These are phyloP conservation scores for Eupithecia subumbrata DNA, from an alignment of 2,888 invertebrate genomes.

Conservation along the genomic window DNA sequence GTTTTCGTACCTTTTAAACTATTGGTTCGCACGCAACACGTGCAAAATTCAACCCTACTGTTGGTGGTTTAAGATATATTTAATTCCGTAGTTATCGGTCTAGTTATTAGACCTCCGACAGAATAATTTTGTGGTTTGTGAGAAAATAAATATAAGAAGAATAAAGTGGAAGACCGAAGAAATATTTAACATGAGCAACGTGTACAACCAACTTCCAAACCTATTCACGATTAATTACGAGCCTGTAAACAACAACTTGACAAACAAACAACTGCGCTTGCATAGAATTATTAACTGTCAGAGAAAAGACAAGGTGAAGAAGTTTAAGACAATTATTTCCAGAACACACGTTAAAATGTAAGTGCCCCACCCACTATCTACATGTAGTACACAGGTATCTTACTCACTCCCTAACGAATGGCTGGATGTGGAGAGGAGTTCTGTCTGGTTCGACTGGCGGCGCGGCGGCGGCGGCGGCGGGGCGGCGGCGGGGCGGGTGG, in stretches of 20 bases:
- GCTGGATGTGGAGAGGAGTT: no score
- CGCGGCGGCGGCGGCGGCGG: no score
- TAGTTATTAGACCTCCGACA: constrained; percentile 61
- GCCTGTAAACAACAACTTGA: constrained; percentile 46
- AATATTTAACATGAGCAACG: constrained; percentile 71
- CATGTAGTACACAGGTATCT: no score
- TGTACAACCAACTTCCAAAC: constrained; percentile 58
- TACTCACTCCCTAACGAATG: no score
- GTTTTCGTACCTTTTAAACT: background rate
- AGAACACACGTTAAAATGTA: constrained; percentile 75
- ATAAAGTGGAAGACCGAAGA: constrained; percentile 38
- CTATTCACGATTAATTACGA: constrained; percentile 56
- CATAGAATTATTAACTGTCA: constrained; percentile 62
- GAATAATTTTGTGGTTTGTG: constrained; percentile 35
- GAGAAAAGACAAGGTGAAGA: constrained; percentile 72
- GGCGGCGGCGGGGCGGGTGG: no score
- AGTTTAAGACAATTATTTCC: constrained; percentile 66
- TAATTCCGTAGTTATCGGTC: constrained; percentile 56
- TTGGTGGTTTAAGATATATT: constrained; percentile 31
- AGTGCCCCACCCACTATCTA: constrained; percentile 36
- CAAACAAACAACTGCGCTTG: constrained; percentile 58
- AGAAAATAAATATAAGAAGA: constrained; percentile 30
- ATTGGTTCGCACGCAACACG: constrained; percentile 2
- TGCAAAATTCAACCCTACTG: background rate
- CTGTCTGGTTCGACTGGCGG: no score